Evolutionary conservation across 2,888 invertebrate species (phyloP), one percentile per base, ranked within the genome.

Genomic region (Mayetiola destructor): DNA sequence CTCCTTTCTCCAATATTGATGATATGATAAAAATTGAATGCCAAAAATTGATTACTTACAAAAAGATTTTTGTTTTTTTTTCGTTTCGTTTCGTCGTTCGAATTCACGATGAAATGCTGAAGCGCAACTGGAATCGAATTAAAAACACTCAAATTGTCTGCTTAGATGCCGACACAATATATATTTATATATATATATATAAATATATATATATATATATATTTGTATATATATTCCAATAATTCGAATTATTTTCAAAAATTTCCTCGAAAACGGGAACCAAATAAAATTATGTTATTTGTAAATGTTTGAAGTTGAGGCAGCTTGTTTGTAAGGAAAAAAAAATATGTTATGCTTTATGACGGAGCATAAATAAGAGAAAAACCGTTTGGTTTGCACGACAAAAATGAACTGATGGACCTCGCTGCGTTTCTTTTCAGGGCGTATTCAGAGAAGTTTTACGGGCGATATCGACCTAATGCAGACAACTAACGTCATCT

Each of bases 351-450:
- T 53, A 53, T 53, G 53, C 53, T 53, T 32, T 32, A 32, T 53
- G 30, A 53, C 53, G 53, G 53, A 53, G 53, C 53, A 53, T 53
- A 53, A 53, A 30, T 30, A 27, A 30, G 29, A 23, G 55, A 23
- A 55, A 35, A 55, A 35, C 52, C 57, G 52, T 57, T 57, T 52
- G 40, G 42, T 52, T 32, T 32, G 57, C 52, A 57, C 52, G 57
- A 57, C 57, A 52, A 57, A 57, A 57, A 57, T 52, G 21, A 57
- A 57, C 57, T 57, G 52, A 57, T 53, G 53, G 18, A 32, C 53
- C 30, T 53, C 48, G 48, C 30, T 53, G 53, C 30, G 53, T 30
- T 53, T 53, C 30, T 53, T 53, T 53, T 53, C 53, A 53, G 53
- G 53, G 53, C 53, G 53, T 53, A 30, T 48, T 32, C 53, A 53